Conservation (phyloP, 2,888 invertebrate species). For the Globia sparganii region DNA sequence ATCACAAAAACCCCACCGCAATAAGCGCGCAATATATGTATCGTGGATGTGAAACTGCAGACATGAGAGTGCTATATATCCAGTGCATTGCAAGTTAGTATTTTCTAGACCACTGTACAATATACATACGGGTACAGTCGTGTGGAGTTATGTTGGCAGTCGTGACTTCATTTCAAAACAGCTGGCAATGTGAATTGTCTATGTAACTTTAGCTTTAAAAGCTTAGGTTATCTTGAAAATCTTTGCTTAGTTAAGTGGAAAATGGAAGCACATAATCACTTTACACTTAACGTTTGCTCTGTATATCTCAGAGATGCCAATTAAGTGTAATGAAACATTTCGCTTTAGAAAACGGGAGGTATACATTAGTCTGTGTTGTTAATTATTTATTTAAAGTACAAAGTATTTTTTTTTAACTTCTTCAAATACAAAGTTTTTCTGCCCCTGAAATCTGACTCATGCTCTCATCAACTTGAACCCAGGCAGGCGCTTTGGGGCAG, state of each 20-base stretch:
- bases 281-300: conserved; percentile 5
- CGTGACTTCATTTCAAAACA: conserved; percentile 52
- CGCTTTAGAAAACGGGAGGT: background rate
- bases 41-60: conserved; percentile 55
- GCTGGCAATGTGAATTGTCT: conserved; percentile 35
- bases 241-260: conserved; percentile 20
- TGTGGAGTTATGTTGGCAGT: conserved; percentile 42
- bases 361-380: background rate
- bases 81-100: conserved; percentile 52
- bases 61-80: conserved; percentile 54
- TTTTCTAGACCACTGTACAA: conserved; percentile 64
- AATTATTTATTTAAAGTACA: background rate
- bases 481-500: too few species aligned
- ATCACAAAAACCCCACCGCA: conserved; percentile 17
- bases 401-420: background rate
- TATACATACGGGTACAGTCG: conserved; percentile 52
- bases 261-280: conserved; percentile 10
- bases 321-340: background rate
- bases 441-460: background rate
- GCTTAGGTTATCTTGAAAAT: conserved; percentile 26
- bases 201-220: conserved; percentile 32
- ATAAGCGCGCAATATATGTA: conserved; percentile 46
- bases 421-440: background rate
- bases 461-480: too few species aligned
- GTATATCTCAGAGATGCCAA: background rate